Evolutionary conservation across 2,113 vertebrate genomes (phyloP).

Genomic region (Thermophis baileyi): DNA sequence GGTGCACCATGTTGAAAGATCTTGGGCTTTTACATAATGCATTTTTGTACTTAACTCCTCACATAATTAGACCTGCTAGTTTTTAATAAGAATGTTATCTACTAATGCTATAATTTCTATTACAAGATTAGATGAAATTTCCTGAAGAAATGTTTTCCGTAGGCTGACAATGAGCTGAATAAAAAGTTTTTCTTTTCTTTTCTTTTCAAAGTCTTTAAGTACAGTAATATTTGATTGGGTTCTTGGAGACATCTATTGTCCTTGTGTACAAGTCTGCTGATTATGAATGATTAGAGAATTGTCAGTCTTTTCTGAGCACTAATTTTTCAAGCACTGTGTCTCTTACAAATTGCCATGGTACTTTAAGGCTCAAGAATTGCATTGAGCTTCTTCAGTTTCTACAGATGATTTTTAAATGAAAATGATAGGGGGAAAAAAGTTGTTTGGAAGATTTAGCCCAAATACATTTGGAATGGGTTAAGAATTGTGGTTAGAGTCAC

Average conservation of each 20-base stretch:
- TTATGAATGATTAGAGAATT: not conserved
- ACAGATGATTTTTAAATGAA: not conserved
- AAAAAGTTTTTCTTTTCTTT: not conserved
- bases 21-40: not conserved
- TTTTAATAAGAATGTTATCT: not conserved
- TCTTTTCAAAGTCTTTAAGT: not conserved
- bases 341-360: rapidly evolving
- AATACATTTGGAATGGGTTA: not conserved
- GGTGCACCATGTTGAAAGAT: not conserved
- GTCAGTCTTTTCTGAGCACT: not conserved
- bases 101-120: not conserved
- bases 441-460: not conserved
- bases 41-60: not conserved
- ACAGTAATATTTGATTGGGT: not conserved
- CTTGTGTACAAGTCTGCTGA: not conserved
- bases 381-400: not conserved
- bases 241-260: not conserved
- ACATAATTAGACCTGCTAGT: not conserved
- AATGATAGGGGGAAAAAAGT: not conserved
- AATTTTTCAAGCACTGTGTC: not conserved
- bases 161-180: not conserved
- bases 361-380: not conserved
- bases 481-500: not conserved
- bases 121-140: not conserved
- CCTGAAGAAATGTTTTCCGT: not conserved